Evolutionary conservation across 2,888 invertebrate genomes (phyloP).

Genomic region (Gnatocerus cornutus): DNA sequence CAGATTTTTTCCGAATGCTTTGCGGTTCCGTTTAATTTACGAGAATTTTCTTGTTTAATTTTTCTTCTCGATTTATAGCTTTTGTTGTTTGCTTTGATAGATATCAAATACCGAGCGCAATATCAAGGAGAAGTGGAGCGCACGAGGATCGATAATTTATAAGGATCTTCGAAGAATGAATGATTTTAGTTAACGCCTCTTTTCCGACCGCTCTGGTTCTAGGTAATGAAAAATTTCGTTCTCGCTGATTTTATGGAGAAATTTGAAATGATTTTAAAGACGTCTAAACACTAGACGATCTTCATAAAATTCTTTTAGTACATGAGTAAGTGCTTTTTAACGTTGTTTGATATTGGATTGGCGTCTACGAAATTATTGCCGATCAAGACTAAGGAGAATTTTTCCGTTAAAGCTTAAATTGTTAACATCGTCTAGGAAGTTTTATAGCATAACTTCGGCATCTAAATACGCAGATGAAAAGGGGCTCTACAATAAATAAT

Average conservation of each 20-base stretch:
- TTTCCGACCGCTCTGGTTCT: conserved; percentile 1
- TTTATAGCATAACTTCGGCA: too few species aligned
- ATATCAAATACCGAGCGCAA: conserved; percentile 34
- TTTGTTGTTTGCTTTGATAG: conserved; percentile 42
- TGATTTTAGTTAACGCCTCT: conserved; percentile 37
- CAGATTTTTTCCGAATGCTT: conserved; percentile 32
- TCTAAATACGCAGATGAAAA: too few species aligned
- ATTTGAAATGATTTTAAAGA: background rate
- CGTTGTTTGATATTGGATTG: background rate
- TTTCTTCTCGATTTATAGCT: conserved; percentile 42
- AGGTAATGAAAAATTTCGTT: conserved; percentile 22
- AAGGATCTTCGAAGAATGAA: conserved; percentile 34
- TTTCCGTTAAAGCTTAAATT: too few species aligned
- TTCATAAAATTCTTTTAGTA: background rate
- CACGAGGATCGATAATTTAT: conserved; percentile 40
- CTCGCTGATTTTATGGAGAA: background rate
- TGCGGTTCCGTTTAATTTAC: conserved; percentile 40
- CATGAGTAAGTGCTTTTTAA: conserved; percentile 2
- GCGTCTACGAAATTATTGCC: too few species aligned
- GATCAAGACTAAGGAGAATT: too few species aligned
- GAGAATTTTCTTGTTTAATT: conserved; percentile 30
- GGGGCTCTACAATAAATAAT: background rate
- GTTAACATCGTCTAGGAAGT: too few species aligned
- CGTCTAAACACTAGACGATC: background rate
- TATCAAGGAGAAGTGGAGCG: conserved; percentile 34